Evolutionary conservation across 2,797 vertebrate genomes (phyloP), one percentile per base, ranked within the genome.

Genomic region (Cirrhinus mrigala): DNA sequence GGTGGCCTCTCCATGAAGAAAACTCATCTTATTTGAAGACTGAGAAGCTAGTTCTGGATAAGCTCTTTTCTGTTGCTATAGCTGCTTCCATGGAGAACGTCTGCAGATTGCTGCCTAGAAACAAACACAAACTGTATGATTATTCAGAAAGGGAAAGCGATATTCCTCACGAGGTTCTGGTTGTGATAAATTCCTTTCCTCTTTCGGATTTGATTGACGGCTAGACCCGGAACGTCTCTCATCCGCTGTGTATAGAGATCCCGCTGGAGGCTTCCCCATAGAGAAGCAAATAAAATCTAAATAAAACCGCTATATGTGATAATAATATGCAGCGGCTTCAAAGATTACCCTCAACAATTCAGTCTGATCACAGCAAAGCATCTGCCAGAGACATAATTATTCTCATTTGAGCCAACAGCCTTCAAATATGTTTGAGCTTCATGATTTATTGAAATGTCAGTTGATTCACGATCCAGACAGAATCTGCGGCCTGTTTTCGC

Each of bases 141-240:
- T 37, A 79, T 86, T 85, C 81, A 81, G 37, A 70, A 1, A 4
- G 14, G 5, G 48, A 77, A 84, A 58, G 18, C 77, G 58, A 68
- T 16, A 80, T 82, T 83, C 11, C 60, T 84, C 18, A 50, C 79
- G 77, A 68, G 64, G 46, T 60, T 73, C 74, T 22, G 46, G 56
- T 79, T 80, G 77, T 8, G 27, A 62, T 62, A 8, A 48, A 48
- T n/a, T 74, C 44, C 16, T 73, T 44, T 76, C 20, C 33, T 84
- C 64, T 86, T 37, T 33, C 8, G 1, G 56, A 27, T 77, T 71
- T 89, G 86, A 88, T 29, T 85, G 88, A 81, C 85, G 58, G 37
- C 20, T 80, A 56, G n/a, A 60, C 74, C 7, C 27, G 24, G 58
- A 82, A 64, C 50, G 44, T 71, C 70, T 73, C 9, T 2, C 77